Evolutionary conservation across 2,113 vertebrate species (phyloP), one percentile per base, ranked within the genome.

Genomic region (Scomber scombrus): DNA sequence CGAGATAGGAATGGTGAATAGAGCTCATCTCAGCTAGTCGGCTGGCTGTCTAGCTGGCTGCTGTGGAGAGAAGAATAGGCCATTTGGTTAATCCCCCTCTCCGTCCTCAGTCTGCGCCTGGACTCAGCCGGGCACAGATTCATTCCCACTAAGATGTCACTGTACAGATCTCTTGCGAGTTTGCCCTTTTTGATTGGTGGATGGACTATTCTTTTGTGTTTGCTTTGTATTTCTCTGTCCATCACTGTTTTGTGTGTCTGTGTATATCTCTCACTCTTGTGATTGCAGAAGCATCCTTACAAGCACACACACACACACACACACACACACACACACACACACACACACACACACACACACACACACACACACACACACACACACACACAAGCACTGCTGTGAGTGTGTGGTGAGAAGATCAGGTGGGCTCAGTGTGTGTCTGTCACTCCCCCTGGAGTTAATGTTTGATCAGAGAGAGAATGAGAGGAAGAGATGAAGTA

Each of bases 1-100:
- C 74, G 80, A 92, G 91, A 91, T 73, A 86, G 88, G 89, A 92
- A 88, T 90, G 82, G 84, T 82, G 90, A 92, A 86, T 65, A 75
- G 86, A 86, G 81, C 86, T 82, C 83, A 85, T 87, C 78, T 72
- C 7, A 2, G 70, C 75, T 47, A 18, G 31, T 45, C 13, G 40
- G 7, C 45, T 11, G n/a, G 19, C 75, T 15, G 57, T 10, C 69
- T 51, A 51, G 31, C 49, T 47, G 71, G 61, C 69, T 76, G 77
- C 80, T 80, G 65, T 5, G 23, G 61, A 66, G 76, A 73, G 73
- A 64, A 84, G 73, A 89, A 80, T n/a, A 67, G 75, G 51, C 55
- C 11, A 3, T 29, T 61, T 0, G 31, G 31, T 31, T 71, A 5
- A 82, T 90, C 79, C 85, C 85, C 13, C 21, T 51, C 64, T 62